Evolutionary conservation across 2,888 invertebrate genomes (phyloP).

Genomic region (Acronicta leporina): DNA sequence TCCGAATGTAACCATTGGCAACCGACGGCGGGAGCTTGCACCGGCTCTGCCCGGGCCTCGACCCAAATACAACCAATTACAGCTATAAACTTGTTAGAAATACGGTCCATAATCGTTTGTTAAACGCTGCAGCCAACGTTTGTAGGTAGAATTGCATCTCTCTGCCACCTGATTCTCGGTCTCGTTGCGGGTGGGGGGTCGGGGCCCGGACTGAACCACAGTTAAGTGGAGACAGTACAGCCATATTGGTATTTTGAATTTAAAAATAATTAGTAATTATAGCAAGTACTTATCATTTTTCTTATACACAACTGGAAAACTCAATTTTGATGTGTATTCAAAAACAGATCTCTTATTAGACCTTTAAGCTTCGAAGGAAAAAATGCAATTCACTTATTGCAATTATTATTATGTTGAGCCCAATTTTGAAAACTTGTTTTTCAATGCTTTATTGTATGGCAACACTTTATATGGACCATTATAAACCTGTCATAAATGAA

Average conservation of each 20-base stretch:
- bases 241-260: conserved; percentile 1
- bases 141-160: conserved; percentile 70
- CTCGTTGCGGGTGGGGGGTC: conserved; percentile 49
- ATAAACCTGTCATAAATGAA: background rate
- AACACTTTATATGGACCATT: background rate
- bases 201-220: conserved; percentile 58
- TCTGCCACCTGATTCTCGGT: conserved; percentile 68
- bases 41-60: conserved; percentile 60
- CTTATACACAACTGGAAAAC: too few species aligned
- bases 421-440: background rate
- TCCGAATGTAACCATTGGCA: conserved; percentile 73
- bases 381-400: too few species aligned
- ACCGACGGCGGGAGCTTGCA: conserved; percentile 66
- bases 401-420: background rate
- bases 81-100: conserved; percentile 39
- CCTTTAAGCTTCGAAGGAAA: too few species aligned
- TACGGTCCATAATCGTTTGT: conserved; percentile 60
- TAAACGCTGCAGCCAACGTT: conserved; percentile 43
- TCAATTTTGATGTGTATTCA: too few species aligned
- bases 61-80: conserved; percentile 46
- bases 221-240: conserved; percentile 20
- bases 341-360: too few species aligned
- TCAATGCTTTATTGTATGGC: too few species aligned
- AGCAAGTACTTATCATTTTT: too few species aligned
- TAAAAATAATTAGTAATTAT: too few species aligned